Evolutionary conservation across 2,888 invertebrate species (phyloP).

Genomic region (Drosophila affinis): DNA sequence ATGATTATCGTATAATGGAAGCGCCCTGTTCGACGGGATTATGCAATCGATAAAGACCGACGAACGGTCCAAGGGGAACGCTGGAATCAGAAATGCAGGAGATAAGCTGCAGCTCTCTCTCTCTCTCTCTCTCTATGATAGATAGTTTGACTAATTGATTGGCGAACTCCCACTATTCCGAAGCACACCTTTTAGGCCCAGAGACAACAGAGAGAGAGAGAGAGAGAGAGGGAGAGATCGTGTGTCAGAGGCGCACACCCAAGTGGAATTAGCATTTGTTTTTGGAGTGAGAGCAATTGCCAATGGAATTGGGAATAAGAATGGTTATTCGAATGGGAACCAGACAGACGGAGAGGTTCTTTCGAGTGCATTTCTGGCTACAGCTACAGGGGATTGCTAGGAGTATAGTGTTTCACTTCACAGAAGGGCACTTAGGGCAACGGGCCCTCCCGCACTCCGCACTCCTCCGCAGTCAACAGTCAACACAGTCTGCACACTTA

Average conservation of each 20-base stretch:
- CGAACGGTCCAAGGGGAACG: not conserved
- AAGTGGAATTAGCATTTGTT: constrained; percentile 53
- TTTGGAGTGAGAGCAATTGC: constrained; percentile 5
- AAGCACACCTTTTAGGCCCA: not conserved
- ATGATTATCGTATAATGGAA: constrained; percentile 15
- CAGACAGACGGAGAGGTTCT: not conserved
- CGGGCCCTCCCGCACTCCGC: too few relatives aligned
- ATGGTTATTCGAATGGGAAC: not conserved
- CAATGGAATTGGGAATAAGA: constrained; percentile 19
- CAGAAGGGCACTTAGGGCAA: constrained; percentile 34
- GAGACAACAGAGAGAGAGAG: not conserved
- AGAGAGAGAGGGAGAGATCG: not conserved
- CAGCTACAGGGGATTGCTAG: constrained; percentile 10
- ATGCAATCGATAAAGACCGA: constrained; percentile 13
- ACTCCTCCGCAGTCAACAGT: too few relatives aligned
- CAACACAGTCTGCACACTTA: constrained; percentile 26
- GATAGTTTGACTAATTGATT: constrained; percentile 14
- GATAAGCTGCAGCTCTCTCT: constrained; percentile 16
- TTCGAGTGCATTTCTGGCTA: constrained; percentile 33
- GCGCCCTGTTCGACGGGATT: not conserved
- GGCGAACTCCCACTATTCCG: not conserved
- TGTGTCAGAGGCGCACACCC: constrained; percentile 47
- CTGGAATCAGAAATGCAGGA: not conserved
- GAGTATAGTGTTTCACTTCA: constrained; percentile 32
- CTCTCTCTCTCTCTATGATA: not conserved